These are phyloP conservation scores for Neomorphus geoffroyi DNA, from an alignment of 2,797 vertebrate species.

Conservation along the genomic window DNA sequence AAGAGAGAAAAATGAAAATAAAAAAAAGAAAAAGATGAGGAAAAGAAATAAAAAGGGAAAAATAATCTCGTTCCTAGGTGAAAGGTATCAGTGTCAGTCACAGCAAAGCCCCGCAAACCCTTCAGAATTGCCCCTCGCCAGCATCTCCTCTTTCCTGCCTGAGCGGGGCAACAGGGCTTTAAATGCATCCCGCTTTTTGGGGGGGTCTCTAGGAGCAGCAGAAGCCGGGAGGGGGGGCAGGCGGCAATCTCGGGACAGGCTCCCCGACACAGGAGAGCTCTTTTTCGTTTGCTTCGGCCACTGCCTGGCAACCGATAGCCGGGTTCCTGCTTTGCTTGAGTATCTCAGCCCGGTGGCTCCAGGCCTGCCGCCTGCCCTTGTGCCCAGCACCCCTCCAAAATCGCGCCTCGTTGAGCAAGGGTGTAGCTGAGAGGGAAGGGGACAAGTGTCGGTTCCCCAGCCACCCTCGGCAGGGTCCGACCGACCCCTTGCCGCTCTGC, in stretches of 20 bases:
- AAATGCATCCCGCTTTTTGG: background rate
- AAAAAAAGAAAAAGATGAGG: fast-evolving
- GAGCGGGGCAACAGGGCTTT: fast-evolving
- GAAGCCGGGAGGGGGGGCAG: too few relatives aligned
- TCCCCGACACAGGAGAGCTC: background rate
- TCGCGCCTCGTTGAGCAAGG: background rate
- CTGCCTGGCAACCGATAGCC: background rate
- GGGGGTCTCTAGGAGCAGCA: background rate
- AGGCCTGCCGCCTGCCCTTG: background rate
- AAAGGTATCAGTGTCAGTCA: background rate
- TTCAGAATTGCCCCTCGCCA: background rate
- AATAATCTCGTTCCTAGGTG: background rate
- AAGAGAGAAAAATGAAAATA: too few relatives aligned
- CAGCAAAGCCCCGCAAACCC: background rate
- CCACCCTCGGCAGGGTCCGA: background rate
- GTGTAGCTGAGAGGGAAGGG: background rate
- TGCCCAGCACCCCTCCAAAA: background rate
- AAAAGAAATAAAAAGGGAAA: fast-evolving
- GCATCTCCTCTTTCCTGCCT: background rate
- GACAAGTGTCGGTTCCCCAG: fast-evolving
- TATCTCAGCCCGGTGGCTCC: background rate
- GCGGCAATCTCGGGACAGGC: background rate
- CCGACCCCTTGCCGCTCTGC: background rate
- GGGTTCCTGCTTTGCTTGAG: background rate
- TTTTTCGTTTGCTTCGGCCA: background rate